phyloP scores from a whole-genome alignment of 2,797 vertebrate species.

The Mergus octosetaceus region DNA sequence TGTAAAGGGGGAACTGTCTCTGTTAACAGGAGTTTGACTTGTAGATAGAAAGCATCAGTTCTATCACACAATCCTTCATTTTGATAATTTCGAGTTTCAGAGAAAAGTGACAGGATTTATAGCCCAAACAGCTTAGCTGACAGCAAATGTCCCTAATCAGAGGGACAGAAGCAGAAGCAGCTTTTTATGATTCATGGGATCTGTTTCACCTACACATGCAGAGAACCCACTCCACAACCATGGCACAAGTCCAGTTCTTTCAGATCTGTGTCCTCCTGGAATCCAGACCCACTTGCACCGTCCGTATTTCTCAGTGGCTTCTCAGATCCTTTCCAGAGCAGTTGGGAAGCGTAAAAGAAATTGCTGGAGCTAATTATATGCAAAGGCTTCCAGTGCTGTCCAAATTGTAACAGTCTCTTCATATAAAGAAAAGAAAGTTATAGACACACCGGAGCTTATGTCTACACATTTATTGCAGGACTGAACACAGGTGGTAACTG shows the following conservation, averaged over 20 bases:
- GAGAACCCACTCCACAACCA: not conserved
- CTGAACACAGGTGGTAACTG: not conserved
- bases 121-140: conserved; percentile 22
- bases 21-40: not conserved
- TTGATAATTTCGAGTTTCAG: not conserved
- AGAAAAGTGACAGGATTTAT: not conserved
- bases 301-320: not conserved
- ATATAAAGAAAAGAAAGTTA: not conserved
- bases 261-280: not conserved
- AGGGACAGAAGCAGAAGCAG: not conserved
- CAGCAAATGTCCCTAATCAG: conserved; percentile 7
- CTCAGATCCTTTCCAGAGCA: not conserved
- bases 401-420: not conserved
- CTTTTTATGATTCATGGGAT: conserved; percentile 44
- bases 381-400: not conserved
- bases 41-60: not conserved
- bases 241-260: not conserved
- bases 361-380: fast-evolving
- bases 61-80: not conserved
- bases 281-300: not conserved
- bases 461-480: fast-evolving
- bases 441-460: not conserved
- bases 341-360: not conserved
- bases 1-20: not conserved
- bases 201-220: conserved; percentile 34